phyloP scores from a whole-genome alignment of 2,888 invertebrate species.

The Trichopoda pennipes region DNA sequence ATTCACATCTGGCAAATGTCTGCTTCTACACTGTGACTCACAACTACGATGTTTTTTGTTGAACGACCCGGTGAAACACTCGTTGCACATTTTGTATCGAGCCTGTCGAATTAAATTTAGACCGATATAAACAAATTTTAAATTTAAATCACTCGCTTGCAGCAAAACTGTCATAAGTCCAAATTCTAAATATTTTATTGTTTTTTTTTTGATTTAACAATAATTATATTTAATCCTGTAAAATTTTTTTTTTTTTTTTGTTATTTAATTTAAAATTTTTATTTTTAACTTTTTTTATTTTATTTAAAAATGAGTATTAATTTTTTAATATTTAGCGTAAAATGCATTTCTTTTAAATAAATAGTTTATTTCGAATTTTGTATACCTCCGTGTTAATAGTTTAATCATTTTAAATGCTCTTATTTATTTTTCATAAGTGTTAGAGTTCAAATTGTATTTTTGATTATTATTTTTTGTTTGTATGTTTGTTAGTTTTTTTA shows the following conservation, averaged over 20 bases:
- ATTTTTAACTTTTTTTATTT: background rate
- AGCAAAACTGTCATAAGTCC: too few species aligned
- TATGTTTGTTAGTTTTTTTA: constrained; percentile 28
- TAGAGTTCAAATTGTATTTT: constrained; percentile 57
- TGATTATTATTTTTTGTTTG: constrained; percentile 47
- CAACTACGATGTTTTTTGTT: too few species aligned
- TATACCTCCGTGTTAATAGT: background rate
- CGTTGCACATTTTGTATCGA: too few species aligned
- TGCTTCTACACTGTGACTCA: too few species aligned
- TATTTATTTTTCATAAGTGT: constrained; percentile 26
- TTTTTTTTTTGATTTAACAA: background rate
- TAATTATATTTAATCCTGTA: too few species aligned
- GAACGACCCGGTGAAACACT: too few species aligned
- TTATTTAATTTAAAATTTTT: background rate
- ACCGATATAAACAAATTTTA: too few species aligned
- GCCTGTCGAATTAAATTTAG: too few species aligned
- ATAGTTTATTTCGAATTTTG: constrained; percentile 1
- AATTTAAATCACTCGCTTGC: too few species aligned
- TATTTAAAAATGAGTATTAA: background rate
- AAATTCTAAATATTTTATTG: too few species aligned
- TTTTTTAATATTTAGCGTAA: background rate
- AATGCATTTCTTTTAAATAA: constrained; percentile 14
- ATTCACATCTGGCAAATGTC: too few species aligned
- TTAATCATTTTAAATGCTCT: constrained; percentile 31
- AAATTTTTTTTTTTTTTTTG: too few species aligned